Base-by-base conservation (phyloP, 2,113 vertebrate species). In the Cervus canadensis region DNA sequence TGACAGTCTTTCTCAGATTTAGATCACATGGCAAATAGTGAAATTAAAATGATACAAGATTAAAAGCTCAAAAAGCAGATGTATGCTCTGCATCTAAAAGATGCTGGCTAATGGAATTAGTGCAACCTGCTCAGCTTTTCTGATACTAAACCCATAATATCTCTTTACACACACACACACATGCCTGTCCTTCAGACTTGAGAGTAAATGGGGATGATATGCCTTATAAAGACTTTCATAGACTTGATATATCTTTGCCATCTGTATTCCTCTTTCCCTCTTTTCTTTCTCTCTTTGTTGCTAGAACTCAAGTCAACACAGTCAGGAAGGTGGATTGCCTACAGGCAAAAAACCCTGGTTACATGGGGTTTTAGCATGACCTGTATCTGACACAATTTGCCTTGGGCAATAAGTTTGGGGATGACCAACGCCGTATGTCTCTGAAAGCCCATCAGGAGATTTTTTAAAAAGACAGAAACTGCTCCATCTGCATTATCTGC, bases 381-480 rank as follows among this genome's bases (percentile, higher is more conserved):
- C 87, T 96, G 86, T 89, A 26, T 89, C 87, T 82, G 94, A 98
- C 94, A 96, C 81, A 95, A 79, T 83, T 98, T 94, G 91, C 94
- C 97, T 86, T 64, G 40, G 92, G 91, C 92, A 93, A 8, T 94
- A 62, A n/a, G 67, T 97, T 94, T 90, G 93, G 90, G 95, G 43
- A 94, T 79, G 94, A 91, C 82, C 96, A 97, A n/a, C 74, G 56
- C 28, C 36, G 12, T 57, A n/a, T 57, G 17, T 21, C 1, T 67
- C 92, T 95, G 71, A 21, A 95, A 87, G 76, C 94, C 56, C 62
- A 52, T 7, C 23, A 81, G 74, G 62, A 92, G 43, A 50, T 33
- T 64, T 81, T 88, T 95, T 83, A 45, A 5, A 86, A 78, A 91
- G 67, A 88, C 21, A 40, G 33, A 67, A 14, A 79, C 17, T 30